These are phyloP conservation scores for Cyrtonyx montezumae DNA, from an alignment of 2,113 vertebrate species.

Conservation along the genomic window DNA sequence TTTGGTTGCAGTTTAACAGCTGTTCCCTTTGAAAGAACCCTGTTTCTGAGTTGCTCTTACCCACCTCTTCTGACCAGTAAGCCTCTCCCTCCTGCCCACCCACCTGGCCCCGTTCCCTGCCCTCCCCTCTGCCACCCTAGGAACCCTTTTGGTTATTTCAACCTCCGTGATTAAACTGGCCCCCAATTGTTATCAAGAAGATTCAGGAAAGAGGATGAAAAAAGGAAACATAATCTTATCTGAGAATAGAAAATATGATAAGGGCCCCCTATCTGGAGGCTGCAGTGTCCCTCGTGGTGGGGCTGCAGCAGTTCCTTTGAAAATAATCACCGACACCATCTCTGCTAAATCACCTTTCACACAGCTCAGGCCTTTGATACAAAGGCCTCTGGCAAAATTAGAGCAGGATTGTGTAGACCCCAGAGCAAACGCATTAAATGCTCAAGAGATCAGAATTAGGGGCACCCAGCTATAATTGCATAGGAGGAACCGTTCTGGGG, in stretches of 20 bases:
- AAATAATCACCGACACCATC: constrained; percentile 76
- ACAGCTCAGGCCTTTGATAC: constrained; percentile 76
- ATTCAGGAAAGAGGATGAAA: constrained; percentile 78
- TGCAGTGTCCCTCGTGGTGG: constrained; percentile 78
- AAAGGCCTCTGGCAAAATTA: constrained; percentile 76
- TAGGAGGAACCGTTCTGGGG: constrained; percentile 13
- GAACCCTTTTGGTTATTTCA: constrained; percentile 69
- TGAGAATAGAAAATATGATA: constrained; percentile 77
- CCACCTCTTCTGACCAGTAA: constrained; percentile 32
- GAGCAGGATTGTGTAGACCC: constrained; percentile 70
- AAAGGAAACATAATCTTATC: constrained; percentile 80
- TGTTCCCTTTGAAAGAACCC: constrained; percentile 60
- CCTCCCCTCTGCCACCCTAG: constrained; percentile 32
- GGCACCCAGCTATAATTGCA: constrained; percentile 65
- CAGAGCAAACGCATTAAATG: constrained; percentile 70
- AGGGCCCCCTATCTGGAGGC: constrained; percentile 76
- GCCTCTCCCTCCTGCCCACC: constrained; percentile 27
- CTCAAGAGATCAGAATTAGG: constrained; percentile 70
- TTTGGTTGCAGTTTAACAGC: constrained; percentile 66
- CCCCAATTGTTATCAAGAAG: constrained; percentile 77
- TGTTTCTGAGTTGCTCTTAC: constrained; percentile 34
- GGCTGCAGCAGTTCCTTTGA: constrained; percentile 77
- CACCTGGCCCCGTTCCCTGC: constrained; percentile 27
- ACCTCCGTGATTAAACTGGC: constrained; percentile 67
- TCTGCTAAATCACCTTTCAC: constrained; percentile 78